phyloP scores from a whole-genome alignment of 2,797 vertebrate species.

The Huso huso region DNA sequence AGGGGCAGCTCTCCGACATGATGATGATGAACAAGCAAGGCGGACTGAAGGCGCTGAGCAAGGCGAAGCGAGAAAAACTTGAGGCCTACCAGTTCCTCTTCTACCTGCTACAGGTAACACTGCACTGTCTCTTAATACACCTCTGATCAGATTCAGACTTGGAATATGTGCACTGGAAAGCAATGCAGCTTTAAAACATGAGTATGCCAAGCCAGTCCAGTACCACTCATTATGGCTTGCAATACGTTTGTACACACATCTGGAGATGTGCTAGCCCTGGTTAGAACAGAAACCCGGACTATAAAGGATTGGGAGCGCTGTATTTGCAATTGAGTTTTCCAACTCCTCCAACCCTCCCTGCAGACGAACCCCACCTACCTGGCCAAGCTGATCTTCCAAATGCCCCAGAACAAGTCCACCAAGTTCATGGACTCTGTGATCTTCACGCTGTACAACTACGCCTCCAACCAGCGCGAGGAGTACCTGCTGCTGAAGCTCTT shows the following conservation, averaged over 20 bases:
- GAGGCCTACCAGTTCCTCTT: slow-evolving; percentile 94
- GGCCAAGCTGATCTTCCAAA: slow-evolving; percentile 97
- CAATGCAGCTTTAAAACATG: too few species aligned
- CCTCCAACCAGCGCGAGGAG: slow-evolving; percentile 93
- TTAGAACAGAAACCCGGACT: too few species aligned
- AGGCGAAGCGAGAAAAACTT: slow-evolving; percentile 88
- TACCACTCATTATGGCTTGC: too few species aligned
- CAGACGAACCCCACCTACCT: slow-evolving; percentile 94
- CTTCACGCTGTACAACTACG: slow-evolving; percentile 95
- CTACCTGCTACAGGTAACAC: slow-evolving; percentile 80
- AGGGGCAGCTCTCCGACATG: slow-evolving; percentile 88
- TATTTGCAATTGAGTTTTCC: neutral
- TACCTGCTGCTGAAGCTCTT: slow-evolving; percentile 91
- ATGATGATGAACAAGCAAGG: slow-evolving; percentile 98
- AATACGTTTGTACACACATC: too few species aligned
- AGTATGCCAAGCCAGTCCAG: too few species aligned
- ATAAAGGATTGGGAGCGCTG: too few species aligned
- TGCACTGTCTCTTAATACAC: too few species aligned
- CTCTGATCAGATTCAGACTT: too few species aligned
- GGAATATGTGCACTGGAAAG: too few species aligned
- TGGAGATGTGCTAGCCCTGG: too few species aligned
- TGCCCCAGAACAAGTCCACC: slow-evolving; percentile 97
- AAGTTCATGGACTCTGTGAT: slow-evolving; percentile 99
- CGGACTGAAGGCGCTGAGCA: slow-evolving; percentile 92
- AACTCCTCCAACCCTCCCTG: neutral